phyloP scores from a whole-genome alignment of 2,797 vertebrate species.

The Eidolon dupreanum region DNA sequence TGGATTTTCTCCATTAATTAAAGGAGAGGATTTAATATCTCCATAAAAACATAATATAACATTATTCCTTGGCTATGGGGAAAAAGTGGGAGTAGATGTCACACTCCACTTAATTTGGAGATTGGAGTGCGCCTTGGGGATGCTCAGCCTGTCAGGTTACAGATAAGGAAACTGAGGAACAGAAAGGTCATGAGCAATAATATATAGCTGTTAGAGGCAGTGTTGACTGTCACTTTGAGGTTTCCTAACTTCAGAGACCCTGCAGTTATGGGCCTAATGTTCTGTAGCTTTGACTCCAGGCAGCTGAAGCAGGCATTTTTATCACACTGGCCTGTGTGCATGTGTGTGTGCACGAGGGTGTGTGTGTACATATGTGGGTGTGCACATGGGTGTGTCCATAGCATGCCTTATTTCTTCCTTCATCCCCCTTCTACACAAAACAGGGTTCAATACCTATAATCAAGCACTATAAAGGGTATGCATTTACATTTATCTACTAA shows the following conservation, averaged over 20 bases:
- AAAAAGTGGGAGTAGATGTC: background rate
- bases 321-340: background rate
- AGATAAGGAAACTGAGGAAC: background rate
- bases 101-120: background rate
- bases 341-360: no score
- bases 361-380: background rate
- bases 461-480: background rate
- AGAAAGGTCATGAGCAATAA: background rate
- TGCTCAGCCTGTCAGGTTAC: background rate
- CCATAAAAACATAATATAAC: background rate
- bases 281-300: background rate
- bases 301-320: background rate
- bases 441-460: background rate
- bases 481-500: slow-evolving; percentile 16
- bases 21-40: background rate
- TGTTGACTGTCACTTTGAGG: background rate
- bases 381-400: background rate
- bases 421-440: background rate
- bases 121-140: background rate
- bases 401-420: background rate
- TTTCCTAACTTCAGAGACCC: background rate
- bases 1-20: background rate
- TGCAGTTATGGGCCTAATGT: background rate
- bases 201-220: background rate
- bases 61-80: background rate